Base-by-base conservation (phyloP, 2,797 vertebrate species). In the Enteromius unitaeniatus region DNA sequence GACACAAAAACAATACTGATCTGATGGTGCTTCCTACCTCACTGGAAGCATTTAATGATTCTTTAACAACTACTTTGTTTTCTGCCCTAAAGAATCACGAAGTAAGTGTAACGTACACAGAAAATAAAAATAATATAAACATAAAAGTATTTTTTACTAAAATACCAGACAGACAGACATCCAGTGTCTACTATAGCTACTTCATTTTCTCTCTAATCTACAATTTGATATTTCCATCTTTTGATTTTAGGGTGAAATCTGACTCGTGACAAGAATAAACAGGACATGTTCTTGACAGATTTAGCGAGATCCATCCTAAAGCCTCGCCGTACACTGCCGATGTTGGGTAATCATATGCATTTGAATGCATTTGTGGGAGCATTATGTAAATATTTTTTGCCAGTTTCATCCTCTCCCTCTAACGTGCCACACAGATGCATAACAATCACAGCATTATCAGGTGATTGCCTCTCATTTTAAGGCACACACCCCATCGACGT, bases 281-380 rank as follows among this genome's bases (percentile, higher is more conserved):
- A 11, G 42, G 26, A 64, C 40, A 64, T 21, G 55, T 78, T 78
- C 76, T 8, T 64, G 76, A 47, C 79, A 74, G 26, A 34, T 64
- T 64, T 37, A 17, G 11, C 19, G 26, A 64, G 10, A 72, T 72
- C 28, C 60, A 4, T 47, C 58, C 17, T 31, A 45, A 45, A 47
- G 68, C 37, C 69, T 64, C 6, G 8, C 23, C 6, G 28, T 31
- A 70, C 68, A 72, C 91, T 93, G 94, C 90, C 92, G 90, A 92
- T 92, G 92, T 92, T 91, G 49, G 26, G 86, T 89, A 93, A 93
- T 93, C 86, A 90, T 91, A 93, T 93, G 90, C 90, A 94, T 94
- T 94, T 94, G 92, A 92, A 94, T 95, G 92, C 88, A 92, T 92
- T 93, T 91, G 92, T 91, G 89, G 89, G 85, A 90, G 92, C 90